Conservation (phyloP, 2,888 invertebrate genomes). For the Cephalotes varians region DNA sequence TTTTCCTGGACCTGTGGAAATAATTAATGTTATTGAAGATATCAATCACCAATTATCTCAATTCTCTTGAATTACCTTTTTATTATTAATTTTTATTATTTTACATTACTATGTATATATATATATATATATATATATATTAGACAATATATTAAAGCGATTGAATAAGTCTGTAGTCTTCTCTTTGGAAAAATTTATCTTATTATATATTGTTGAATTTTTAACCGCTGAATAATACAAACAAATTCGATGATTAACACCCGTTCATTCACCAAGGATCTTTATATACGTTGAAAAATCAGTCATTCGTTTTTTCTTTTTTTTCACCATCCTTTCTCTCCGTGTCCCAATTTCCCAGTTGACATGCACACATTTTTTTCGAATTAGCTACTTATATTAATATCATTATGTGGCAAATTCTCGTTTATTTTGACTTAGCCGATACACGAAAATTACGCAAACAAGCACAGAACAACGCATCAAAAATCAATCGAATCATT, state of each 20-base stretch:
- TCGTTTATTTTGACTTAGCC: slow-evolving; percentile 52
- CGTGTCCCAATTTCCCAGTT: background rate
- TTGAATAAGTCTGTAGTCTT: slow-evolving; percentile 45
- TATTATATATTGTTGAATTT: slow-evolving; percentile 45
- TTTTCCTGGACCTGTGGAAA: slow-evolving; percentile 31
- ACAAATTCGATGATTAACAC: slow-evolving; percentile 46
- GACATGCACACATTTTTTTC: slow-evolving; percentile 33
- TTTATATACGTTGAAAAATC: slow-evolving; percentile 51
- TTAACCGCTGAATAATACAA: slow-evolving; percentile 32
- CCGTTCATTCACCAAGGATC: slow-evolving; percentile 65
- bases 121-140: slow-evolving; percentile 9
- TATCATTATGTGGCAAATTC: slow-evolving; percentile 53
- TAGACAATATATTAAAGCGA: slow-evolving; percentile 51
- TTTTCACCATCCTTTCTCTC: background rate
- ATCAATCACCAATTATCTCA: slow-evolving; percentile 23
- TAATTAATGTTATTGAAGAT: slow-evolving; percentile 40
- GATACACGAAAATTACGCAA: slow-evolving; percentile 72
- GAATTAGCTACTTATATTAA: slow-evolving; percentile 51
- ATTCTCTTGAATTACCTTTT: slow-evolving; percentile 28
- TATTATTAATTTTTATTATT: slow-evolving; percentile 50
- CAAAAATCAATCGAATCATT: slow-evolving; percentile 75
- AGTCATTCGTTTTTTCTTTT: slow-evolving; percentile 10
- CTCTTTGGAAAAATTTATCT: slow-evolving; percentile 50
- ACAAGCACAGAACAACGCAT: slow-evolving; percentile 77
- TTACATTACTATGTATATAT: slow-evolving; percentile 27